Percentiles rank a stretch among this genome's conserved stretches.
Evolutionary conservation across 2,113 vertebrate species (phyloP).

Genomic region (Eira barbara): DNA sequence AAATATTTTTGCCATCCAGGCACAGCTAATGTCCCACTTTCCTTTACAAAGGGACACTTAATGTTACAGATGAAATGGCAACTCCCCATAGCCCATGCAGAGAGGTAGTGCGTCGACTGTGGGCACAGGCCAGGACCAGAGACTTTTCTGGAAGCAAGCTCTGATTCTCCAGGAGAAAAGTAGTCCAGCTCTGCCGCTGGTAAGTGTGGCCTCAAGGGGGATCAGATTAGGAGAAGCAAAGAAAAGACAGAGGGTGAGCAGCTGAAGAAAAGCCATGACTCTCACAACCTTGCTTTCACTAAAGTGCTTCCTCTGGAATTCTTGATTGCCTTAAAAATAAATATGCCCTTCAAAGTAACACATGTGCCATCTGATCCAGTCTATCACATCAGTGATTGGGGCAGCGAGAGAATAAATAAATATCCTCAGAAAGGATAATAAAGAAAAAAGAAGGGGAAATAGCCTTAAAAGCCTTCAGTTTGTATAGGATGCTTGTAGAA

Average conservation of each 20-base stretch:
- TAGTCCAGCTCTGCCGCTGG: neutral
- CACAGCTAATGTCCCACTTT: neutral
- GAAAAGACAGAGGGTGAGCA: neutral
- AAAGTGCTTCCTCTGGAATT: neutral
- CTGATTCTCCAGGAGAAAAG: neutral
- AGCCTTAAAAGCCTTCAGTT: neutral
- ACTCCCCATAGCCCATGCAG: neutral
- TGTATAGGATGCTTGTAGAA: neutral
- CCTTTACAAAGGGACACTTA: neutral
- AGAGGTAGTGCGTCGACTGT: neutral
- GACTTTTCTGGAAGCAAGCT: neutral
- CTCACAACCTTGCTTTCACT: neutral
- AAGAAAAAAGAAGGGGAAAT: neutral
- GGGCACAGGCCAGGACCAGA: neutral
- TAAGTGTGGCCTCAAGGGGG: neutral
- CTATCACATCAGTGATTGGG: neutral
- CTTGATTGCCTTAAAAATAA: slow-evolving; percentile 1
- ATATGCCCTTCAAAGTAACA: neutral
- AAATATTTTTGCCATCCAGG: neutral
- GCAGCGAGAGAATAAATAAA: neutral
- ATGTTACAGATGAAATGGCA: neutral
- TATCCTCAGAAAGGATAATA: neutral
- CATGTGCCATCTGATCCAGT: neutral
- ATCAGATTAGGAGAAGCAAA: neutral
- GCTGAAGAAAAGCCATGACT: neutral